Evolutionary conservation across 1,140 invertebrate genomes (phyloP), one percentile per base, ranked within the genome.

Genomic region (Caenorhabditis remanei): DNA sequence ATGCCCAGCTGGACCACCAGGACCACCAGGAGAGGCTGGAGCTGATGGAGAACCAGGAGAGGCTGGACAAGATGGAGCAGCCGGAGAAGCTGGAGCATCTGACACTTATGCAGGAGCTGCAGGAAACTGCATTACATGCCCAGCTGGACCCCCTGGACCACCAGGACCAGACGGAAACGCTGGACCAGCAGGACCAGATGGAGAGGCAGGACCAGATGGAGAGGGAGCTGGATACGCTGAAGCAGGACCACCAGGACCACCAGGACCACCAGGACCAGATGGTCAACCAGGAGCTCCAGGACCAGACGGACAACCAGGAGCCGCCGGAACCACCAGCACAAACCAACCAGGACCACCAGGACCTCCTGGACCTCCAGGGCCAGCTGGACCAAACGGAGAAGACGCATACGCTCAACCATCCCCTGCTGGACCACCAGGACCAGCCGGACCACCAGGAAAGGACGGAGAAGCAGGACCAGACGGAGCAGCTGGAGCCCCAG

Each of bases 141-240:
- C 79, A 24, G 50, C 56, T 7, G 87, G 87, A 86, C 87, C 87
- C 40, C 63, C 84, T 50, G 87, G 87, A 85, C 83, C 83, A 43
- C 84, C 87, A 55, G 87, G 87, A 79, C 48, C 83, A n/a, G 56
- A 67, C 24, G 87, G 87, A 79, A 43, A 41, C 43, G 58, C 84
- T 41, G 87, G 87, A 88, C 61, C 48, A 56, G 63, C 67, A 14
- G 87, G 83, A 71, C 16, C 24, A 24, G 8, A 65, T n/a, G 87
- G 87, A 82, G 53, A 19, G 5, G 24, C 87, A 41, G 87, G 87
- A 88, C 65, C 50, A 14, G 83, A 85, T 14, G 87, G 87, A 43
- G 50, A 58, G 53, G 75, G 16, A 41, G 86, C 63, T 41, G 75
- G 75, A 56, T 16, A 48, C 32, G 53, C 75, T 83, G 41, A 63